phyloP scores from a whole-genome alignment of 2,797 vertebrate species.

The Chlorospingus flavigularis region DNA sequence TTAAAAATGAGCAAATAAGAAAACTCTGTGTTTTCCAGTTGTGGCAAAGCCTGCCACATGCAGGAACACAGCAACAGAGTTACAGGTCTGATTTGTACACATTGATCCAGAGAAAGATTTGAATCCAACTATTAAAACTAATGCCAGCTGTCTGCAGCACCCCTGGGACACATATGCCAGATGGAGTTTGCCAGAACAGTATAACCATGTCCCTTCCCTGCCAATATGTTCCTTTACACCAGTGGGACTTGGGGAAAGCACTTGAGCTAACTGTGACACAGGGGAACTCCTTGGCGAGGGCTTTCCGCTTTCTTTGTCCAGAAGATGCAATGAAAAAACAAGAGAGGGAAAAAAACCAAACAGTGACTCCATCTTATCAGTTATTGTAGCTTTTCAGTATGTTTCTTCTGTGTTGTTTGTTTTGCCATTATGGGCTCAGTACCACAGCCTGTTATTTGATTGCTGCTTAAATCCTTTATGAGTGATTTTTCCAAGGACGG shows the following conservation, averaged over 20 bases:
- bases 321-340: background rate
- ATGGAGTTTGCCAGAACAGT: slow-evolving; percentile 55
- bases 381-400: background rate
- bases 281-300: slow-evolving; percentile 11
- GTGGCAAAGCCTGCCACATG: background rate
- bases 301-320: background rate
- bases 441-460: background rate
- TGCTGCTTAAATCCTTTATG: background rate
- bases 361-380: background rate
- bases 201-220: slow-evolving; percentile 4
- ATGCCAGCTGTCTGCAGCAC: slow-evolving; percentile 45
- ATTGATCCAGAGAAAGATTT: slow-evolving; percentile 25
- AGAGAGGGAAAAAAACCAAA: accelerated
- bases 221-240: slow-evolving; percentile 43
- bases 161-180: slow-evolving; percentile 28
- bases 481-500: background rate
- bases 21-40: background rate
- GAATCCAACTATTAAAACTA: slow-evolving; percentile 7
- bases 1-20: background rate
- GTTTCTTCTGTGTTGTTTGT: background rate
- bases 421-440: background rate
- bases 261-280: slow-evolving; percentile 41
- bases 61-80: background rate
- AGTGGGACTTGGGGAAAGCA: slow-evolving; percentile 24
- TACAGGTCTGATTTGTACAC: slow-evolving; percentile 8